phyloP scores from a whole-genome alignment of 1,140 invertebrate species.

The Drosophila fuyamai region DNA sequence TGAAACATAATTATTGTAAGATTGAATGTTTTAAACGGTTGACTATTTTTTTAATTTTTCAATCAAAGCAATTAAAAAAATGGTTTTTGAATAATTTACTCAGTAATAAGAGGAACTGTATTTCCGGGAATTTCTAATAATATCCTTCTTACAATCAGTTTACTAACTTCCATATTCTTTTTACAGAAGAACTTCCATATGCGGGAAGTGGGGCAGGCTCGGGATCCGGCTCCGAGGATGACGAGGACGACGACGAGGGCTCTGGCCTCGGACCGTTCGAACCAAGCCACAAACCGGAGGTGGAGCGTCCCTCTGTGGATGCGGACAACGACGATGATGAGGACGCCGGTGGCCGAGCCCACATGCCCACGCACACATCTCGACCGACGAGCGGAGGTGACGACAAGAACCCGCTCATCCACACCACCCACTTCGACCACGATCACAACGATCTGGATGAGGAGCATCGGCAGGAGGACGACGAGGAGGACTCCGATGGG shows the following conservation, averaged over 20 bases:
- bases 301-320: slow-evolving; percentile 65
- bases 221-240: slow-evolving; percentile 85
- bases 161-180: not conserved
- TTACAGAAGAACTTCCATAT: slow-evolving; percentile 85
- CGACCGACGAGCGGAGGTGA: slow-evolving; percentile 57
- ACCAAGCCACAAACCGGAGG: slow-evolving; percentile 78
- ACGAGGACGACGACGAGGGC: slow-evolving; percentile 85
- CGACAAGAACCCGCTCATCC: slow-evolving; percentile 63
- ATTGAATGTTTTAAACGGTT: no score
- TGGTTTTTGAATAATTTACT: no score
- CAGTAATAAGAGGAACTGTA: no score
- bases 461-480: slow-evolving; percentile 23
- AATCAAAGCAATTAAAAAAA: no score
- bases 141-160: not conserved
- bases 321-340: slow-evolving; percentile 74
- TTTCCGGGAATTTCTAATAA: no score
- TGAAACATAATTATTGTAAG: no score
- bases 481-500: slow-evolving; percentile 26
- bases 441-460: slow-evolving; percentile 64
- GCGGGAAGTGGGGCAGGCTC: slow-evolving; percentile 87
- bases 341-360: slow-evolving; percentile 46
- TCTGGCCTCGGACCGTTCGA: slow-evolving; percentile 84
- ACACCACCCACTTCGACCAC: slow-evolving; percentile 56
- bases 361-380: slow-evolving; percentile 57
- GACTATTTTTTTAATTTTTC: no score